Conservation (phyloP, 2,797 vertebrate genomes). For the Brotula barbata region DNA sequence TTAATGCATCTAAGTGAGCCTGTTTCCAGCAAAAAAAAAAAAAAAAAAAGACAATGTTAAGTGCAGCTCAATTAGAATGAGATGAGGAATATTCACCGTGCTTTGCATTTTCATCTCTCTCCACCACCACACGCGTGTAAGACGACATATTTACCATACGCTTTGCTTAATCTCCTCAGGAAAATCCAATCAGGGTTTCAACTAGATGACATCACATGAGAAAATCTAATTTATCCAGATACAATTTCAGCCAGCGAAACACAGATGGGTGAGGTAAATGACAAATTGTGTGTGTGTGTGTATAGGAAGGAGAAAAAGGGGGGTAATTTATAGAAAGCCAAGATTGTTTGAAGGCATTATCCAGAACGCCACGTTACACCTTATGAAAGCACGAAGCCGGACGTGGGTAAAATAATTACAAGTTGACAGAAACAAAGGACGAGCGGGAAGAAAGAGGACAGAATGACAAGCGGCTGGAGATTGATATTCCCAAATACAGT, state of each 20-base stretch:
- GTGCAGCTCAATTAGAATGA: too few relatives aligned
- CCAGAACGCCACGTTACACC: slow-evolving; percentile 23
- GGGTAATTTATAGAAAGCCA: slow-evolving; percentile 25
- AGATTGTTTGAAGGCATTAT: slow-evolving; percentile 39
- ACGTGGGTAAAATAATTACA: slow-evolving; percentile 6
- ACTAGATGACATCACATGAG: slow-evolving; percentile 17
- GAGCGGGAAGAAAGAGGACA: slow-evolving; percentile 2
- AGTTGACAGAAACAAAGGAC: slow-evolving; percentile 28
- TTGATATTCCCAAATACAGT: slow-evolving; percentile 46
- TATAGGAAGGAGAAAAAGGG: background rate
- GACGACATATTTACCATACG: background rate
- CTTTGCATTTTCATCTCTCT: too few relatives aligned
- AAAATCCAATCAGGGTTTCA: slow-evolving; percentile 42
- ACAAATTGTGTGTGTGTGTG: background rate
- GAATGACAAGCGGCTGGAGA: slow-evolving; percentile 13
- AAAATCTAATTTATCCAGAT: slow-evolving; percentile 3
- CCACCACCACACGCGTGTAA: slow-evolving; percentile 4
- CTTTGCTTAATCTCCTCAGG: slow-evolving; percentile 12
- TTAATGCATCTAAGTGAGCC: too few relatives aligned
- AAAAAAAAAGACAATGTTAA: too few relatives aligned
- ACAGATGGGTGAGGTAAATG: slow-evolving; percentile 13
- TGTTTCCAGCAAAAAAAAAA: too few relatives aligned
- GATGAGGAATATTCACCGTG: too few relatives aligned
- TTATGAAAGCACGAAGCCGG: slow-evolving; percentile 23
- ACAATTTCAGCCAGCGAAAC: slow-evolving; percentile 33